These are phyloP conservation scores for Coccyzus lansbergi DNA, from an alignment of 2,797 vertebrate species.

Conservation along the genomic window DNA sequence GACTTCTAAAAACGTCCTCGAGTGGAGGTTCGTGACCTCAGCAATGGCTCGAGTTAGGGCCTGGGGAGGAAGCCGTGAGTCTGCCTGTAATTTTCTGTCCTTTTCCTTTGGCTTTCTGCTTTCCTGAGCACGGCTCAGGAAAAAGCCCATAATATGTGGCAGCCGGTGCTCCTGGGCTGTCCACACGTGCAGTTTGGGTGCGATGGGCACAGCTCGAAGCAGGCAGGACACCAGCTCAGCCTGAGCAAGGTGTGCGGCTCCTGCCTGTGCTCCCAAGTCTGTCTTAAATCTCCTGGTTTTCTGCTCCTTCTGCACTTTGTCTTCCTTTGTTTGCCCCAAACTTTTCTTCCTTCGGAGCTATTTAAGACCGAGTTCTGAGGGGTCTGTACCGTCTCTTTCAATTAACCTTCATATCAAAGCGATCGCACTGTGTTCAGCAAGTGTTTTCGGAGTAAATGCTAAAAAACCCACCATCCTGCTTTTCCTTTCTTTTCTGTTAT, in stretches of 20 bases:
- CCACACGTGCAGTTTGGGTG: fast-evolving
- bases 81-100: neutral
- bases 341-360: constrained; percentile 21
- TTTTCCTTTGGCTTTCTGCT: neutral
- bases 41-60: neutral
- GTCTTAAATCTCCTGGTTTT: neutral
- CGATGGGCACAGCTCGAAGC: fast-evolving
- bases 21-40: neutral
- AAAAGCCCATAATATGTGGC: neutral
- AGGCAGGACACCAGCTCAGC: fast-evolving
- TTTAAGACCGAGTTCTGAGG: constrained; percentile 5
- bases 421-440: constrained; percentile 24
- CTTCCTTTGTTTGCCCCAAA: neutral
- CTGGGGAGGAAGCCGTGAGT: neutral
- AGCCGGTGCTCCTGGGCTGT: neutral
- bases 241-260: neutral
- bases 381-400: constrained; percentile 54
- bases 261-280: neutral
- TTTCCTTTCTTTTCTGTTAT: constrained; percentile 59
- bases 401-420: constrained; percentile 70
- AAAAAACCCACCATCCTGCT: neutral
- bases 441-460: constrained; percentile 51
- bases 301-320: neutral
- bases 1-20: neutral
- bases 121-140: neutral